Conservation (phyloP, 2,888 invertebrate genomes). For the Crocallis elinguaria region DNA sequence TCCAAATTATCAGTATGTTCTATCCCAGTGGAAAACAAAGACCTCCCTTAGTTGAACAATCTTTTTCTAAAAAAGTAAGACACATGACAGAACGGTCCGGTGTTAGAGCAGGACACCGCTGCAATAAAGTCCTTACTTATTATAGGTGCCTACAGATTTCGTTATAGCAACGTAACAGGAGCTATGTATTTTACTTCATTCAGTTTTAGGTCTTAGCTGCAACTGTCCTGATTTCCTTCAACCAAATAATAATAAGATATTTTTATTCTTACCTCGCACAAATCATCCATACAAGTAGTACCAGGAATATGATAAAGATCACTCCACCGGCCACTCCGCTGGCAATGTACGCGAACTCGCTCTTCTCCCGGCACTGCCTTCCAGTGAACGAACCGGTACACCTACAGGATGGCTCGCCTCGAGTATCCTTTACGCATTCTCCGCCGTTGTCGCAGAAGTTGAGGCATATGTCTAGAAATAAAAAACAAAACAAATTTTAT, state of each 20-base stretch:
- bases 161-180: too few species aligned
- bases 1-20: too few species aligned
- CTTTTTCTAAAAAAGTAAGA: too few species aligned
- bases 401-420: slow-evolving; percentile 94
- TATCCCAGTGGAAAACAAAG: too few species aligned
- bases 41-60: too few species aligned
- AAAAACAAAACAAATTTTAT: background rate
- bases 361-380: slow-evolving; percentile 94
- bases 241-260: background rate
- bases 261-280: slow-evolving; percentile 90
- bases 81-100: too few species aligned
- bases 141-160: too few species aligned
- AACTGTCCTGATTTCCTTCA: too few species aligned
- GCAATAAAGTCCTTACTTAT: too few species aligned
- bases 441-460: slow-evolving; percentile 96
- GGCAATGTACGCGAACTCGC: slow-evolving; percentile 97
- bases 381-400: slow-evolving; percentile 97
- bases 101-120: too few species aligned
- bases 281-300: slow-evolving; percentile 98
- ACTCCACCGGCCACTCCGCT: slow-evolving; percentile 98
- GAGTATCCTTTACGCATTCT: slow-evolving; percentile 91
- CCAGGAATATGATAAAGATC: slow-evolving; percentile 95
- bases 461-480: slow-evolving; percentile 89
- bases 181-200: too few species aligned
- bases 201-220: too few species aligned